These are phyloP conservation scores for Bombus impatiens DNA, from an alignment of 1,140 invertebrate species.

Conservation along the genomic window DNA sequence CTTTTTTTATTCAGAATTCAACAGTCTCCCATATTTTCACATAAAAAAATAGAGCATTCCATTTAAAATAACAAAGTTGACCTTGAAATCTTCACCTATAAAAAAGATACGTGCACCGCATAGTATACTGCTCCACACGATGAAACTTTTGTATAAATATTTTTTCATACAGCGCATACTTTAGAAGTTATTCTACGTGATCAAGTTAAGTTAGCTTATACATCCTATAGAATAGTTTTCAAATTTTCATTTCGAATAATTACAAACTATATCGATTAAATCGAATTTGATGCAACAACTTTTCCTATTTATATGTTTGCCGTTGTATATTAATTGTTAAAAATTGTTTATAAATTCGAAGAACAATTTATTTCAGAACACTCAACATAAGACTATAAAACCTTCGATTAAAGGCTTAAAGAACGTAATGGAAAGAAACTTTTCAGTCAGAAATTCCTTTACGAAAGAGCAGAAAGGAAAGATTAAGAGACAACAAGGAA, in stretches of 20 bases:
- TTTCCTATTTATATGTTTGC: neutral
- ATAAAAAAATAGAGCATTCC: too few relatives aligned
- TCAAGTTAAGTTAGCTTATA: too few relatives aligned
- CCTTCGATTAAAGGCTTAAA: neutral
- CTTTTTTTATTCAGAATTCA: too few relatives aligned
- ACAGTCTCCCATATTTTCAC: too few relatives aligned
- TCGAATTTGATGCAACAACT: neutral
- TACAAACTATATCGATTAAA: neutral
- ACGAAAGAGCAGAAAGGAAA: neutral
- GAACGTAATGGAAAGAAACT: neutral
- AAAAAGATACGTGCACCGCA: too few relatives aligned
- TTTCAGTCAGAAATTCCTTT: neutral
- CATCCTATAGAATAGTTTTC: neutral
- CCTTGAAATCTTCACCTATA: too few relatives aligned
- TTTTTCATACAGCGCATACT: too few relatives aligned
- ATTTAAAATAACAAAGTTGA: too few relatives aligned
- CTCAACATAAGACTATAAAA: neutral
- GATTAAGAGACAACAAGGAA: neutral
- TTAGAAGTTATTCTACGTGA: too few relatives aligned
- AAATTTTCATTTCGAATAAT: neutral
- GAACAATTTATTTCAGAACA: neutral
- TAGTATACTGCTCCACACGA: too few relatives aligned
- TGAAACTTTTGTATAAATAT: too few relatives aligned
- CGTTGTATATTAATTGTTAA: neutral
- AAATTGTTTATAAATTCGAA: neutral